Percentiles rank a stretch among this genome's conserved stretches.
These are phyloP conservation scores for Pantherophis vulpinus DNA, from an alignment of 2,797 vertebrate genomes.

Conservation along the genomic window DNA sequence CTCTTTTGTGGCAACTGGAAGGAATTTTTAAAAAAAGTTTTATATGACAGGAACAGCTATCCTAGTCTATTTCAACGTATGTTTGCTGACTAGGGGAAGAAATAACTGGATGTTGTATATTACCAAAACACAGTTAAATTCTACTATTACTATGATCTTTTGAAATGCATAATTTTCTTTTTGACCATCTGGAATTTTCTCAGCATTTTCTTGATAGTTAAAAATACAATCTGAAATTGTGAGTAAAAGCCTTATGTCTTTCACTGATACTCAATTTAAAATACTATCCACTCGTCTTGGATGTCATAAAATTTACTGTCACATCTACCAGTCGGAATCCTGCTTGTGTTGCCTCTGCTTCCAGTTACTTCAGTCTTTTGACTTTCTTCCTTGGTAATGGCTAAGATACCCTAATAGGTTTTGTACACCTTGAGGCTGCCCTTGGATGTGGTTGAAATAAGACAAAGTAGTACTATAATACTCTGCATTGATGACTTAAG, in stretches of 20 bases:
- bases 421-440: not conserved
- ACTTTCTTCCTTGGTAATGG: not conserved
- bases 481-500: not conserved
- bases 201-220: not conserved
- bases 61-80: not conserved
- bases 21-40: not conserved
- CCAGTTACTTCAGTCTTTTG: not conserved
- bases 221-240: not conserved
- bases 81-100: not conserved
- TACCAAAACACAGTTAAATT: not conserved
- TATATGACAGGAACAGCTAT: not conserved
- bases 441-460: not conserved
- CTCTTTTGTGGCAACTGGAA: not conserved
- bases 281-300: not conserved
- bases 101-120: not conserved
- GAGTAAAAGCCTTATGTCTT: not conserved
- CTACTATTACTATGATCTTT: not conserved
- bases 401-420: not conserved
- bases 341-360: not conserved
- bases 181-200: not conserved
- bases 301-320: not conserved
- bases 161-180: not conserved
- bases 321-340: not conserved
- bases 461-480: not conserved
- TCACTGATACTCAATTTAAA: not conserved